phyloP scores from a whole-genome alignment of 2,113 vertebrate genomes.

The Cyprinus carpio region DNA sequence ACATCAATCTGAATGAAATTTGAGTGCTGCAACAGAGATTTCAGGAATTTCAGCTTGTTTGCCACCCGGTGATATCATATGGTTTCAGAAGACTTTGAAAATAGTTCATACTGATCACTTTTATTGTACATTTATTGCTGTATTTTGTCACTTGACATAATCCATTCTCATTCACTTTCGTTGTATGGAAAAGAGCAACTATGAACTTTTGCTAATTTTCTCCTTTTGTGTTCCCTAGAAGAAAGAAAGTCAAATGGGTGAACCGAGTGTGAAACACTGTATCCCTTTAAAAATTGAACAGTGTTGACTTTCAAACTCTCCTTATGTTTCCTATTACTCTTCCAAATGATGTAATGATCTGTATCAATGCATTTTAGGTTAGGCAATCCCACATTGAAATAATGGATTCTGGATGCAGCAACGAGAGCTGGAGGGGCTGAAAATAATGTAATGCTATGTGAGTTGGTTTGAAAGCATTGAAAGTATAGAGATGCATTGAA shows the following conservation, averaged over 20 bases:
- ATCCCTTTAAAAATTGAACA: neutral
- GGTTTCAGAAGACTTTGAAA: too few species aligned
- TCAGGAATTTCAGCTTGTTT: too few species aligned
- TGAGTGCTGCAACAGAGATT: neutral
- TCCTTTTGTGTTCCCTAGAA: neutral
- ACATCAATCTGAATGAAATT: neutral
- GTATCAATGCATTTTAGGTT: slow-evolving; percentile 8
- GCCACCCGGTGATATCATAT: too few species aligned
- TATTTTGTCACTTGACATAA: neutral
- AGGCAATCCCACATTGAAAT: neutral
- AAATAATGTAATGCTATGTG: neutral
- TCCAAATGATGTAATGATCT: neutral
- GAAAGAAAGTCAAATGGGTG: neutral
- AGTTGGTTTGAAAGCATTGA: neutral
- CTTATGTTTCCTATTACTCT: slow-evolving; percentile 8
- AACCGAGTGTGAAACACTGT: neutral
- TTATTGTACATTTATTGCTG: neutral
- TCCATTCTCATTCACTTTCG: neutral
- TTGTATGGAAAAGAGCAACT: neutral
- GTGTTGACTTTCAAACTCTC: neutral
- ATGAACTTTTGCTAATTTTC: neutral
- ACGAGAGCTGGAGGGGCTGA: neutral
- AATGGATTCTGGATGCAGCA: slow-evolving; percentile 5
- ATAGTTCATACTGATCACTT: too few species aligned
- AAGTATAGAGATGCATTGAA: slow-evolving; percentile 4